Conservation (phyloP, 2,888 invertebrate species). For the Loripinus fragilis region DNA sequence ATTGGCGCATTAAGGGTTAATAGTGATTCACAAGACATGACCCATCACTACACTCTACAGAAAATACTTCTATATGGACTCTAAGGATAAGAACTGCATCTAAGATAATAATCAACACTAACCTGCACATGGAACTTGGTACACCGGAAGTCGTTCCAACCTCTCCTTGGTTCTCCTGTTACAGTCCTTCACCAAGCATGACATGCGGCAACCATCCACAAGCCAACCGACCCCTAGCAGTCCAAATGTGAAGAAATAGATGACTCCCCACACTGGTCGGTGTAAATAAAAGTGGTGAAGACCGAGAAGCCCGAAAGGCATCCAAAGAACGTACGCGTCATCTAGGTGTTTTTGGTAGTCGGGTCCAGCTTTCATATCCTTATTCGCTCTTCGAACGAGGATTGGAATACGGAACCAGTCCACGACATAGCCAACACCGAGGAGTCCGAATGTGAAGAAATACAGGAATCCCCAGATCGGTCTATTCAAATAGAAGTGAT, state of each 20-base stretch:
- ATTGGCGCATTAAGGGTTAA: too few species aligned
- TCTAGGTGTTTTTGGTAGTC: conserved; percentile 58
- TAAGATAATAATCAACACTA: too few species aligned
- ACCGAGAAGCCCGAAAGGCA: conserved; percentile 63
- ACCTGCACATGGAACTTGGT: conserved; percentile 4
- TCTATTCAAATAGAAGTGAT: conserved; percentile 68
- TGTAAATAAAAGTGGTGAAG: conserved; percentile 66
- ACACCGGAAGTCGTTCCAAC: conserved; percentile 6
- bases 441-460: conserved; percentile 63
- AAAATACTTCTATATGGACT: too few species aligned
- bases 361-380: conserved; percentile 28
- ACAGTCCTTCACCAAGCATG: conserved; percentile 62
- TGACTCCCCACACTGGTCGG: conserved; percentile 66
- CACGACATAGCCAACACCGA: conserved; percentile 70
- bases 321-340: conserved; percentile 70
- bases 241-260: conserved; percentile 71
- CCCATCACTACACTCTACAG: too few species aligned
- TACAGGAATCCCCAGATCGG: conserved; percentile 64
- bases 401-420: conserved; percentile 72
- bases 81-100: too few species aligned
- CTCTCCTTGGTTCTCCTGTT: conserved; percentile 50
- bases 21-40: too few species aligned
- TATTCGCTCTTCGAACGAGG: conserved; percentile 66
- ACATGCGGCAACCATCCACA: conserved; percentile 67
- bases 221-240: conserved; percentile 71